Percentiles rank a stretch among this genome's conserved stretches.
These are phyloP conservation scores for Lymantria dispar DNA, from an alignment of 2,888 invertebrate genomes.

Conservation along the genomic window DNA sequence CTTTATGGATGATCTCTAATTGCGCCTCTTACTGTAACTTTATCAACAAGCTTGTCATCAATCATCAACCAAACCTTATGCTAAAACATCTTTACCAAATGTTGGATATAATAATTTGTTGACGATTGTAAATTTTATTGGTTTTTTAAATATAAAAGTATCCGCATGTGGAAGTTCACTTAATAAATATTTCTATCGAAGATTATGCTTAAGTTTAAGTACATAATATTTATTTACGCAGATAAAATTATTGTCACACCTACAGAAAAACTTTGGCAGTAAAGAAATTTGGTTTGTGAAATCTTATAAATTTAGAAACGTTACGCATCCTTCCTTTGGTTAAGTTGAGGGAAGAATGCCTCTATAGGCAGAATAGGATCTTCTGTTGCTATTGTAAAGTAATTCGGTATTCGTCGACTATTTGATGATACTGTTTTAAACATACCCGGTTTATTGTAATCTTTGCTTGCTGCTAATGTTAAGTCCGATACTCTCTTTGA, in stretches of 20 bases:
- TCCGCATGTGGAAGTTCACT: no score
- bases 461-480: slow-evolving; percentile 87
- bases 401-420: slow-evolving; percentile 85
- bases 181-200: no score
- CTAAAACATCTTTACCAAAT: no score
- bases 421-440: slow-evolving; percentile 85
- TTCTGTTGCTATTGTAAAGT: slow-evolving; percentile 89
- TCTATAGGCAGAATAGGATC: slow-evolving; percentile 91
- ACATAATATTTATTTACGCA: not conserved
- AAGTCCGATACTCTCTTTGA: slow-evolving; percentile 88
- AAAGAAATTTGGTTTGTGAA: slow-evolving; percentile 65
- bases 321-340: slow-evolving; percentile 83
- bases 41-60: no score
- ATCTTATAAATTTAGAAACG: slow-evolving; percentile 45
- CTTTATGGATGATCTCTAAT: no score
- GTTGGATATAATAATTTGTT: no score
- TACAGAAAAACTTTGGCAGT: slow-evolving; percentile 68
- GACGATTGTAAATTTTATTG: no score
- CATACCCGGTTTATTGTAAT: slow-evolving; percentile 87
- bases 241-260: slow-evolving; percentile 17
- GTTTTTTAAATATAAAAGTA: no score
- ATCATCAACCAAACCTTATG: no score
- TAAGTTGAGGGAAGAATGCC: slow-evolving; percentile 89
- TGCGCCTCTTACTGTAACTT: no score
- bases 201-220: no score